Conservation (phyloP, 2,797 vertebrate species). For the Melopsittacus undulatus region DNA sequence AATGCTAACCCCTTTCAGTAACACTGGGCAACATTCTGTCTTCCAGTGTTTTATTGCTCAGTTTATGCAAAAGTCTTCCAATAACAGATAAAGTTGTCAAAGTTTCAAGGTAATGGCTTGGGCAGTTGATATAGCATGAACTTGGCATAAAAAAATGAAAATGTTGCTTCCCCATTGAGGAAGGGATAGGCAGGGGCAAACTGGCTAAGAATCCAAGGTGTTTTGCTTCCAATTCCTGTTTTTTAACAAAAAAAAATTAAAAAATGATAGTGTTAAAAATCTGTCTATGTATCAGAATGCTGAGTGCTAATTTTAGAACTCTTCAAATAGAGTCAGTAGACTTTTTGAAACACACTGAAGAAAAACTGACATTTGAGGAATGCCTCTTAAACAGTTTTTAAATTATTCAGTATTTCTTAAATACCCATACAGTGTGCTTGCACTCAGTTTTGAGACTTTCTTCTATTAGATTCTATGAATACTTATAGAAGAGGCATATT, state of each 20-base stretch:
- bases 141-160: neutral
- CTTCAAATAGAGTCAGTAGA: neutral
- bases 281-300: neutral
- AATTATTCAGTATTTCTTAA: neutral
- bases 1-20: neutral
- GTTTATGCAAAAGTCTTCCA: neutral
- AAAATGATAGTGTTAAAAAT: neutral
- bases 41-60: neutral
- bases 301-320: constrained; percentile 32
- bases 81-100: neutral
- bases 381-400: neutral
- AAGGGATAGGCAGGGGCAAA: neutral
- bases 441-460: neutral
- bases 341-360: neutral
- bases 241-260: neutral
- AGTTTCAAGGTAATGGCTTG: neutral
- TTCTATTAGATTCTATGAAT: neutral
- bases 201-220: neutral
- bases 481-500: neutral
- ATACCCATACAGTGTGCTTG: neutral
- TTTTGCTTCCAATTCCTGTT: neutral
- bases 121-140: neutral
- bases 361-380: neutral
- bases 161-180: neutral
- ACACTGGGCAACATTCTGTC: neutral